These are phyloP conservation scores for Eilema caniola DNA, from an alignment of 2,888 invertebrate species.

Conservation along the genomic window DNA sequence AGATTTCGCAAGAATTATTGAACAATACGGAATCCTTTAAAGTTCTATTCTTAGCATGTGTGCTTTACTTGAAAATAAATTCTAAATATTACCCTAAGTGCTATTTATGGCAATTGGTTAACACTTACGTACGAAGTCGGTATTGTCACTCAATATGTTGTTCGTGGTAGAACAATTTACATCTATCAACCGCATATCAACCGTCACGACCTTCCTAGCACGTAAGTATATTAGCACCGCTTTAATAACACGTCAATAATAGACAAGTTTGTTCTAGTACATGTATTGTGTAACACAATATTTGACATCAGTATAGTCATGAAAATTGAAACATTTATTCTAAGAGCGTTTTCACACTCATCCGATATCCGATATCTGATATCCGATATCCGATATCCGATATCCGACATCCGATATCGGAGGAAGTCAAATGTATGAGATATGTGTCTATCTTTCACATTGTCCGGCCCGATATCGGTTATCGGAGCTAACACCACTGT, in stretches of 20 bases:
- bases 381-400: too few relatives aligned
- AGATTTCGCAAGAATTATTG: too few relatives aligned
- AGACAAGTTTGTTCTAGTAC: constrained; percentile 8
- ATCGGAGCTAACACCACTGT: too few relatives aligned
- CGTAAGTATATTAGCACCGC: constrained; percentile 30
- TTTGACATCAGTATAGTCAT: background rate
- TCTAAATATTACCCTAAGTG: constrained; percentile 2
- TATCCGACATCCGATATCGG: too few relatives aligned
- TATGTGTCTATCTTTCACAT: too few relatives aligned
- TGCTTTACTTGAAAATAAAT: background rate
- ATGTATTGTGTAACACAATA: background rate
- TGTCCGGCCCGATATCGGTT: too few relatives aligned
- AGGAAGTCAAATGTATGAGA: too few relatives aligned
- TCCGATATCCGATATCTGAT: too few relatives aligned
- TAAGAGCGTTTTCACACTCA: too few relatives aligned
- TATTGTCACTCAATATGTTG: constrained; percentile 40
- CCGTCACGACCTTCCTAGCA: constrained; percentile 42
- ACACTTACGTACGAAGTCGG: constrained; percentile 32
- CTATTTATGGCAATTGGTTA: constrained; percentile 47
- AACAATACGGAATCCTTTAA: background rate
- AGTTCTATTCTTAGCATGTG: background rate
- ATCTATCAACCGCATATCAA: constrained; percentile 44
- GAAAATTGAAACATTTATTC: too few relatives aligned
- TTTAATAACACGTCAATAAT: constrained; percentile 34
- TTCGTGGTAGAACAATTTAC: constrained; percentile 65